Conservation (phyloP, 2,113 vertebrate genomes). For the Nycticryphes semicollaris region DNA sequence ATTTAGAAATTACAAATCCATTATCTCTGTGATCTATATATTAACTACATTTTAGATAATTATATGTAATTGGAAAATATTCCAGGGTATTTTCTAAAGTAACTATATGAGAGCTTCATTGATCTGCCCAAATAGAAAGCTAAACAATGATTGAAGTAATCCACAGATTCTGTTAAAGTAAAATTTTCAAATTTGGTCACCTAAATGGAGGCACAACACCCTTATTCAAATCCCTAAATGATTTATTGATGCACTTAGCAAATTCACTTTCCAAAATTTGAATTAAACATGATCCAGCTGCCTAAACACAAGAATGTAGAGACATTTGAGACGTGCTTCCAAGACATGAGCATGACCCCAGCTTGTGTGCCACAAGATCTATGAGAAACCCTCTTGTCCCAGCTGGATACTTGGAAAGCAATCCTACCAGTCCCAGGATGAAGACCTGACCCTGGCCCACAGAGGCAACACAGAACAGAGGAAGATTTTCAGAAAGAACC, state of each 20-base stretch:
- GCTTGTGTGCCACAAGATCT: background rate
- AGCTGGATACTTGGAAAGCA: background rate
- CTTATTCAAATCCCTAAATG: background rate
- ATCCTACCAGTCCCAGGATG: background rate
- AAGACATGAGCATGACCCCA: background rate
- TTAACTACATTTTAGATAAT: background rate
- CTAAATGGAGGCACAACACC: background rate
- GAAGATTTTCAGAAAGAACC: background rate
- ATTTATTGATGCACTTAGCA: background rate
- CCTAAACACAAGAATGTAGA: background rate
- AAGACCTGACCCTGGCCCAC: background rate
- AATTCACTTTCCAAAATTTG: background rate
- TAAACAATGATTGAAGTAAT: background rate
- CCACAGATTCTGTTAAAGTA: background rate
- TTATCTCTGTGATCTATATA: background rate
- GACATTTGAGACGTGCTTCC: background rate
- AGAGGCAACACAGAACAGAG: background rate
- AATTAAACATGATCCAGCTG: background rate
- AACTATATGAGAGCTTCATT: background rate
- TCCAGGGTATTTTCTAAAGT: background rate
- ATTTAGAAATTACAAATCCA: background rate
- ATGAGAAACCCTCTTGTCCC: background rate
- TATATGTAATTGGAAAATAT: background rate
- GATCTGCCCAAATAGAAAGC: background rate
- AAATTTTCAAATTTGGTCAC: background rate